A percentile compares a stretch with the other conserved stretches of the same genome.
Conservation (phyloP, 2,888 invertebrate genomes). For the Cephalotes varians region DNA sequence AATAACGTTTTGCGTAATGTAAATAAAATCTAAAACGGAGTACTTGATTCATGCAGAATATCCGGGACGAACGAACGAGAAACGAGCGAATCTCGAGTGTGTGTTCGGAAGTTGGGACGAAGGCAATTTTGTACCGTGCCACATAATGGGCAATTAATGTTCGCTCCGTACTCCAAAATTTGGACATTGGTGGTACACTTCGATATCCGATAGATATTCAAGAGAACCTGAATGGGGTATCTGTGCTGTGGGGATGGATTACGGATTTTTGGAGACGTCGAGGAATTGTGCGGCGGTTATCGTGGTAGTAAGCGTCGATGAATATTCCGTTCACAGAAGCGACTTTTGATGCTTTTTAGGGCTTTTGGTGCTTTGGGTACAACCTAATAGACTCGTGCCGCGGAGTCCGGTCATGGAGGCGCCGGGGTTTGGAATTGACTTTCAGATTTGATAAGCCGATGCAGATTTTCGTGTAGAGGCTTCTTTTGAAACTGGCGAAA, state of each 20-base stretch:
- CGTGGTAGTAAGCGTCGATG: conserved; percentile 28
- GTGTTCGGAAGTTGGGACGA: background rate
- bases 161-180: conserved; percentile 20
- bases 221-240: background rate
- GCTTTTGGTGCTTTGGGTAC: conserved; percentile 36
- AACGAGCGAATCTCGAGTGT: background rate
- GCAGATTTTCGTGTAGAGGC: conserved; percentile 30
- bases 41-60: background rate
- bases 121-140: background rate
- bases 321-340: conserved; percentile 45
- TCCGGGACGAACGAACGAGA: background rate
- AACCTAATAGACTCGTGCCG: conserved; percentile 38
- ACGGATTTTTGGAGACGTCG: conserved; percentile 20
- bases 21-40: background rate
- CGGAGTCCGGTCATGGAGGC: conserved; percentile 14
- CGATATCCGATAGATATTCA: conserved; percentile 42
- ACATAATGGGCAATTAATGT: conserved; percentile 27
- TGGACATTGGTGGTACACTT: conserved; percentile 27
- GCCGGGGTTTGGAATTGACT: conserved; percentile 49
- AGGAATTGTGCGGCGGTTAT: conserved; percentile 37
- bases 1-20: background rate
- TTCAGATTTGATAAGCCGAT: conserved; percentile 57
- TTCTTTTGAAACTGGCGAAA: conserved; percentile 52
- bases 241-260: conserved; percentile 18
- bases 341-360: conserved; percentile 25